phyloP scores from a whole-genome alignment of 2,113 vertebrate species.

The Albula glossodonta region DNA sequence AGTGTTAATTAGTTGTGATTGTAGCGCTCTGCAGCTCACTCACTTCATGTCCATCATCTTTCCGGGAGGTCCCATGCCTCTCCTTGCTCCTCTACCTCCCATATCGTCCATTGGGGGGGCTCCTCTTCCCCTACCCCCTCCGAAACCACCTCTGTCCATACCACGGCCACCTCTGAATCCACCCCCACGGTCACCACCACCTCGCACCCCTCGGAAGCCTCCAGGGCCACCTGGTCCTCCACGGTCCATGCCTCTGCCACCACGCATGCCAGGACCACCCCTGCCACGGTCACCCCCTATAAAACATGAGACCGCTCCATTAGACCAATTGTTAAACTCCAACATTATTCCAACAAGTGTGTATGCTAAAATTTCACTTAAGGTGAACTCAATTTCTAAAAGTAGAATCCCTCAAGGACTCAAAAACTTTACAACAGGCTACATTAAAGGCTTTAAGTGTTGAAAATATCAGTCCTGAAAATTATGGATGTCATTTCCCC shows the following conservation, averaged over 20 bases:
- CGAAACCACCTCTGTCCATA: conserved; percentile 18
- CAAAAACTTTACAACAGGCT: no score
- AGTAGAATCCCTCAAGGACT: no score
- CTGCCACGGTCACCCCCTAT: conserved; percentile 82
- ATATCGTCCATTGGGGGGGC: conserved; percentile 13
- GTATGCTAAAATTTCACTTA: no score
- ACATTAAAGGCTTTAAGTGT: no score
- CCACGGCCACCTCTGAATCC: conserved; percentile 82
- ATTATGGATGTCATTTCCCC: no score
- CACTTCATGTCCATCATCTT: conserved; percentile 55
- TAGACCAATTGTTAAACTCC: not conserved
- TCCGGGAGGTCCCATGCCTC: conserved; percentile 50
- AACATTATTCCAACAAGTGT: not conserved
- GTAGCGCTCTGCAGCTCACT: conserved; percentile 14
- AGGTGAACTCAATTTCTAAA: no score
- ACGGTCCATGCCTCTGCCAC: conserved; percentile 89
- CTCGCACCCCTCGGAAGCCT: conserved; percentile 85
- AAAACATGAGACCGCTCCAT: conserved; percentile 39
- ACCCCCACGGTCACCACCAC: conserved; percentile 85
- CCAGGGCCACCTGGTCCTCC: conserved; percentile 82
- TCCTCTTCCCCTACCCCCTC: not conserved
- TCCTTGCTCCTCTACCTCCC: not conserved
- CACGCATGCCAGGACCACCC: conserved; percentile 88
- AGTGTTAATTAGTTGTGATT: no score
- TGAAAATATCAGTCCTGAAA: no score